A percentile compares a stretch with the other conserved stretches of the same genome.
phyloP scores from a whole-genome alignment of 2,888 invertebrate genomes.

The Microplitis manilae region DNA sequence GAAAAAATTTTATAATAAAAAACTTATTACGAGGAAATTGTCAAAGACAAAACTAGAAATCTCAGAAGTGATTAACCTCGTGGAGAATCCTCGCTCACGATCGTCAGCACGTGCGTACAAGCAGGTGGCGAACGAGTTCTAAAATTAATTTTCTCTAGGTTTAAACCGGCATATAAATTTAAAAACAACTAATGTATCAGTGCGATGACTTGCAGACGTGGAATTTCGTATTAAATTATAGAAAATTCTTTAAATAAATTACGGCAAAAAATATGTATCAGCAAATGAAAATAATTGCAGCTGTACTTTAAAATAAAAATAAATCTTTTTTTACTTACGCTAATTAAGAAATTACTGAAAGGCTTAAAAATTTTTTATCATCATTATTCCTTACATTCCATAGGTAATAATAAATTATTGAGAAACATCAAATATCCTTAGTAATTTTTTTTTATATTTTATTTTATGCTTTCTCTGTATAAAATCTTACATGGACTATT shows the following conservation, averaged over 20 bases:
- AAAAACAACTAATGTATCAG: not conserved
- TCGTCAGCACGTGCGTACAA: conserved; percentile 20
- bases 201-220: conserved; percentile 5
- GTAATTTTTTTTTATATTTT: not conserved
- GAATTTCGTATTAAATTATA: not conserved
- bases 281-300: not conserved
- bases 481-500: conserved; percentile 7
- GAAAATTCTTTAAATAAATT: not conserved
- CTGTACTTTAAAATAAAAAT: not conserved
- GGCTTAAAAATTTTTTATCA: not conserved
- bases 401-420: not conserved
- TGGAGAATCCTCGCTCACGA: not conserved
- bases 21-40: not conserved
- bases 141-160: conserved; percentile 38
- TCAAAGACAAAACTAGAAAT: conserved; percentile 30
- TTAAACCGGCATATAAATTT: conserved; percentile 2
- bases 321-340: not conserved
- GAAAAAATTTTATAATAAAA: not conserved
- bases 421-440: not conserved
- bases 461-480: not conserved
- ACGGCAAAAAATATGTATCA: not conserved
- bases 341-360: not conserved
- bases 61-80: conserved; percentile 18
- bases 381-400: not conserved
- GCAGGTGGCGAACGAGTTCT: conserved; percentile 34